Evolutionary conservation across 2,113 vertebrate species (phyloP).

Genomic region (Lanius ludovicianus): DNA sequence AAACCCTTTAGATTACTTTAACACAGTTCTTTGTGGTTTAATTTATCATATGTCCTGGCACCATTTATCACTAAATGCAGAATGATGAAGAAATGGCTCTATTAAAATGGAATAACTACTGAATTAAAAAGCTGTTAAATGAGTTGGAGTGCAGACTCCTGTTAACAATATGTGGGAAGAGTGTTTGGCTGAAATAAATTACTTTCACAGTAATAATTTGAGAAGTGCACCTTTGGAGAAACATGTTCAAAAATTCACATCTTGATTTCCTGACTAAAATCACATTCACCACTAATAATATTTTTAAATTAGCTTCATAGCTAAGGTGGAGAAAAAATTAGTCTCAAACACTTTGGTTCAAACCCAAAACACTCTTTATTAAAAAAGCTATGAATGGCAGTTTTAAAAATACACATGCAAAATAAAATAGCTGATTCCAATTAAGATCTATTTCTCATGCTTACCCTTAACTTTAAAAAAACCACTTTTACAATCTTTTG

Average conservation of each 20-base stretch:
- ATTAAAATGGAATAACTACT: conserved; percentile 82
- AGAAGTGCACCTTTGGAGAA: conserved; percentile 77
- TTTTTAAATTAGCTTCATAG: conserved; percentile 70
- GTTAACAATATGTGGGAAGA: conserved; percentile 78
- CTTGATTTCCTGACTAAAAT: conserved; percentile 74
- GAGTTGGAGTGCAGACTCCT: conserved; percentile 73
- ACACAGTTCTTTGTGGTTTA: conserved; percentile 74
- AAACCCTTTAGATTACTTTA: conserved; percentile 76
- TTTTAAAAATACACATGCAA: conserved; percentile 30
- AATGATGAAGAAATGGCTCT: conserved; percentile 83
- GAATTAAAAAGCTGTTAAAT: conserved; percentile 83
- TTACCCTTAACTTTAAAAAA: conserved; percentile 34
- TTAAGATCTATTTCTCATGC: conserved; percentile 61
- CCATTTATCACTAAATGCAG: conserved; percentile 84
- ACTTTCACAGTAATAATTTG: conserved; percentile 76
- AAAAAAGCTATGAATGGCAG: background rate
- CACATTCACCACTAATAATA: conserved; percentile 63
- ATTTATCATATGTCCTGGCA: conserved; percentile 82
- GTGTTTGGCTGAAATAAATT: conserved; percentile 82
- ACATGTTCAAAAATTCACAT: conserved; percentile 77
- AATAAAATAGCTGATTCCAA: conserved; percentile 57
- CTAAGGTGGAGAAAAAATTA: conserved; percentile 44
- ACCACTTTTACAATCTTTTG: conserved; percentile 15
- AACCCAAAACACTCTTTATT: conserved; percentile 57
- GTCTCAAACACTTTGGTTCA: conserved; percentile 42